Base-by-base conservation (phyloP, 2,888 invertebrate species). In the Ichneumoninae sp. region DNA sequence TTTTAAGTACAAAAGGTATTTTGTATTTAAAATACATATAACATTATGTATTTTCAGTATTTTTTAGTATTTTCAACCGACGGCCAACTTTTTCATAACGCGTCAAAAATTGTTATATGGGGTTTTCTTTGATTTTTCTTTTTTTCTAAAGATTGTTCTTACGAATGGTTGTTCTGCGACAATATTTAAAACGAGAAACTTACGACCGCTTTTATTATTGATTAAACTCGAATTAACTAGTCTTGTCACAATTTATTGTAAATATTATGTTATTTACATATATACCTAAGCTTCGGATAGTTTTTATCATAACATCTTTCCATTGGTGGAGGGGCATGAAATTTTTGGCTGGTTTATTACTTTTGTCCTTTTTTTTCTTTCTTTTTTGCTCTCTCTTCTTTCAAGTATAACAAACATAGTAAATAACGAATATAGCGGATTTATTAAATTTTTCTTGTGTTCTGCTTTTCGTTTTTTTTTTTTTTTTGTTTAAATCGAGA, bases 221-320 rank as follows among this genome's bases (percentile, higher is more conserved):
- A 82, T 79, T 33, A 57, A 76, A 84, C 78, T 82, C 86, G 88
- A 86, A 86, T 89, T 86, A 88, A 88, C 89, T 89, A 85, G 84
- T 89, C 88, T 91, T 87, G 91, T 92, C 90, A 91, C 92, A 89
- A 91, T 91, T 86, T 91, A 89, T 90, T 92, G 93, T 92, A 93
- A 93, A 93, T 92, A 90, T 90, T 89, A 89, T 89, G 90, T 91
- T 92, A 93, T 93, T 92, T 93, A 93, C 92, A 93, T 91, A 91
- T 91, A 91, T 92, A 91, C 87, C 91, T 91, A 93, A 90, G 90
- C 87, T 91, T 91, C 89, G 88, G 91, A 90, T 89, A 90, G 83
- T 79, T 85, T 90, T 89, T 47, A 47, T 47, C 83, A 84, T 90
- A 91, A 92, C 90, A 89, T 90, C 88, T 87, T 88, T 86, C 87